Evolutionary conservation across 1,140 invertebrate genomes (phyloP).

Genomic region (Ridgeia piscesae): DNA sequence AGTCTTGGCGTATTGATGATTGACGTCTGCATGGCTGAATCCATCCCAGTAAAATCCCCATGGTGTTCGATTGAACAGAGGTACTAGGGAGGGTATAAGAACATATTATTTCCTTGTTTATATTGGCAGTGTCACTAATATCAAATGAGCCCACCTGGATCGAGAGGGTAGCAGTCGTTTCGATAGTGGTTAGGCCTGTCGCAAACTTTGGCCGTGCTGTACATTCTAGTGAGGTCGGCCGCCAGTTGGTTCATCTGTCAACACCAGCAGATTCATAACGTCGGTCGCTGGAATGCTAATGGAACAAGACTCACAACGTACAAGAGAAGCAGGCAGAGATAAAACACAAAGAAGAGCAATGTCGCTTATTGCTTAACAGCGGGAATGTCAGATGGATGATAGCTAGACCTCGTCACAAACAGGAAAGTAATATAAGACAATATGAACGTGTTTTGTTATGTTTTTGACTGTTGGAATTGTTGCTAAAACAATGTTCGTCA

Average conservation of each 20-base stretch:
- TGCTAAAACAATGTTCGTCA: too few species aligned
- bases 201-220: conserved; percentile 79
- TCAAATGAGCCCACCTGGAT: conserved; percentile 68
- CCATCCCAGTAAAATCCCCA: too few species aligned
- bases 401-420: too few species aligned
- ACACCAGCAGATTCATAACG: background rate
- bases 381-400: too few species aligned
- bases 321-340: background rate
- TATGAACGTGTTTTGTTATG: too few species aligned
- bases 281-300: background rate
- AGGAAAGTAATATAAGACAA: background rate
- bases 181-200: conserved; percentile 56
- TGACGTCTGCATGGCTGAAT: too few species aligned
- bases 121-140: too few species aligned
- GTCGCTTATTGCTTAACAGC: background rate
- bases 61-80: too few species aligned
- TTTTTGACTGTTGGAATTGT: too few species aligned
- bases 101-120: too few species aligned
- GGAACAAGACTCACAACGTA: background rate
- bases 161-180: conserved; percentile 70
- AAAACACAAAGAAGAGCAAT: background rate
- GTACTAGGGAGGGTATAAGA: too few species aligned
- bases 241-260: background rate
- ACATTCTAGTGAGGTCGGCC: conserved; percentile 61
- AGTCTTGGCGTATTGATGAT: too few species aligned